phyloP scores from a whole-genome alignment of 2,888 invertebrate species.

The Hetaerina titia region DNA sequence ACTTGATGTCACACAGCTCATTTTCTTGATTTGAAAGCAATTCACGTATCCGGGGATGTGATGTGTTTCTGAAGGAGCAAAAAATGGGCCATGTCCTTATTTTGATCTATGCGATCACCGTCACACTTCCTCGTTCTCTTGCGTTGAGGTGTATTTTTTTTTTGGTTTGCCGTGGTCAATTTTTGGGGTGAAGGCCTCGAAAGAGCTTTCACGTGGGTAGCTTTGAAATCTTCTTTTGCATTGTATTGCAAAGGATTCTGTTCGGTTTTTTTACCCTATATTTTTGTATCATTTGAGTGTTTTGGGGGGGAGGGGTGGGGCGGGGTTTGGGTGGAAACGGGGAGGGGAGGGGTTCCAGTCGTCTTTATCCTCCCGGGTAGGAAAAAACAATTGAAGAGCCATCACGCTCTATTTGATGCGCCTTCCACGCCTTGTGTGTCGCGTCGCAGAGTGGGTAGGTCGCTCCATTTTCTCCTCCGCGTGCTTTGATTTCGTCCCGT shows the following conservation, averaged over 20 bases:
- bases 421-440: conserved; percentile 11
- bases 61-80: background rate
- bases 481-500: conserved; percentile 21
- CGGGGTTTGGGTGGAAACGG: background rate
- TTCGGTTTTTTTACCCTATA: background rate
- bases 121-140: background rate
- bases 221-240: background rate
- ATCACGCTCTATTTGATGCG: conserved; percentile 57
- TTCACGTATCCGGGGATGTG: background rate
- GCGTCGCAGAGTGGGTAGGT: background rate
- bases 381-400: conserved; percentile 53
- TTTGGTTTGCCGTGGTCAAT: background rate
- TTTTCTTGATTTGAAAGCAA: background rate
- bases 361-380: background rate
- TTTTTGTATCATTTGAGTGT: background rate
- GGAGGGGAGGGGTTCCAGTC: background rate
- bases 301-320: too few species aligned
- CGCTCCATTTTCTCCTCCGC: conserved; percentile 49
- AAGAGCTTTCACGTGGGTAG: background rate
- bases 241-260: background rate
- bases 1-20: background rate
- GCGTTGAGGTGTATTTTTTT: background rate
- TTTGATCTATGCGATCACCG: background rate
- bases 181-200: background rate
- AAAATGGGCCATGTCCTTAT: background rate